A percentile compares a stretch with the other conserved stretches of the same genome.
These are phyloP conservation scores for Oscheius sp. DNA, from an alignment of 1,140 invertebrate species.

Conservation along the genomic window DNA sequence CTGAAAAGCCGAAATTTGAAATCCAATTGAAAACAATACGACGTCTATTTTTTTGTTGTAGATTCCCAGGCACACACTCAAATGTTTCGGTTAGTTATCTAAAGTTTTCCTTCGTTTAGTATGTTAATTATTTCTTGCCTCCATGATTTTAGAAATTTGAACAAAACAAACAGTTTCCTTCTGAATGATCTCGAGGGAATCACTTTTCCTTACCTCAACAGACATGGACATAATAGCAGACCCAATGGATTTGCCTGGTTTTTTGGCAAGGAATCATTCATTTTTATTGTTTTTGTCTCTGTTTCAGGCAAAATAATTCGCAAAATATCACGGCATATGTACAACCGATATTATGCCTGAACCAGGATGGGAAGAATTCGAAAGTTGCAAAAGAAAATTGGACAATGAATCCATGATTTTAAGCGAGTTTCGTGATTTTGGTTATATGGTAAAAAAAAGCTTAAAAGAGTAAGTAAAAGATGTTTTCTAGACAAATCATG, in stretches of 20 bases:
- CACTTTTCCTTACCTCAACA: constrained; percentile 12
- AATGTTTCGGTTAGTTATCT: not conserved
- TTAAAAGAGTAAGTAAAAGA: no score
- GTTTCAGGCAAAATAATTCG: not conserved
- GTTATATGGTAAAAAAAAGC: no score
- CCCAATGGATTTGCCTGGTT: not conserved
- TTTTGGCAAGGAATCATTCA: no score
- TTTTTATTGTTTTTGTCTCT: not conserved
- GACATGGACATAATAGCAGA: not conserved
- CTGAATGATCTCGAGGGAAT: not conserved
- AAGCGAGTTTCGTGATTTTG: not conserved
- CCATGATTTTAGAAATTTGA: not conserved
- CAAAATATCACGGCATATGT: not conserved
- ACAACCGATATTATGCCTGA: not conserved
- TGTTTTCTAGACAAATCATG: no score
- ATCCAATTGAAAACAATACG: not conserved
- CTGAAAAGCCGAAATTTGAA: no score
- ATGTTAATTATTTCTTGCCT: not conserved
- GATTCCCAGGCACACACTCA: not conserved
- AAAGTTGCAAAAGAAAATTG: not conserved
- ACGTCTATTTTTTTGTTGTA: not conserved
- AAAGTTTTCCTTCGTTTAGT: no score
- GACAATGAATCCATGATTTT: not conserved
- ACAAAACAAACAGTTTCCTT: not conserved
- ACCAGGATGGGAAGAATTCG: not conserved